Percentiles rank a stretch among this genome's conserved stretches.
Evolutionary conservation across 2,113 vertebrate genomes (phyloP).

Genomic region (Scophthalmus maximus): DNA sequence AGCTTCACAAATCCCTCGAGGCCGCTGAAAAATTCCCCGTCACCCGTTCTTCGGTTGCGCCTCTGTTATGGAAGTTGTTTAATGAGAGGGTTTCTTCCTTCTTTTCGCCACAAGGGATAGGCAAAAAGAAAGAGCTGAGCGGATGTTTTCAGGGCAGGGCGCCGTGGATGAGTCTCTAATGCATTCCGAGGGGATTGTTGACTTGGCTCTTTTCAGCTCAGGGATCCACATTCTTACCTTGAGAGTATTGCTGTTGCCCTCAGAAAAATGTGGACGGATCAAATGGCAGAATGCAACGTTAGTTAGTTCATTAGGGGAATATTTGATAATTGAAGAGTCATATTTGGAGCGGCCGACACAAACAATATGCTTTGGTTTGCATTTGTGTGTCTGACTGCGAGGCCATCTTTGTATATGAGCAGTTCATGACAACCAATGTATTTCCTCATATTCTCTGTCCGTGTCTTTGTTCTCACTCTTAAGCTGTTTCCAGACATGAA

Average conservation of each 20-base stretch:
- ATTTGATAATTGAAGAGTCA: constrained; percentile 31
- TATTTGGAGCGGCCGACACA: constrained; percentile 25
- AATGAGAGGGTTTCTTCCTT: constrained; percentile 78
- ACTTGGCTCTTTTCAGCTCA: constrained; percentile 74
- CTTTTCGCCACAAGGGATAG: constrained; percentile 69
- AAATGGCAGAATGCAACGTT: constrained; percentile 24
- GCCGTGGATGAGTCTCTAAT: constrained; percentile 77
- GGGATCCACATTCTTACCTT: constrained; percentile 70
- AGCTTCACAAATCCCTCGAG: constrained; percentile 21
- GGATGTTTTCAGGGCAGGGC: constrained; percentile 69
- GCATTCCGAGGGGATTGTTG: constrained; percentile 77
- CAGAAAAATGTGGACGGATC: constrained; percentile 51
- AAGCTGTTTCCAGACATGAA: too few relatives aligned
- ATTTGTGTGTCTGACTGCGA: background rate
- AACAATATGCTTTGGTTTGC: background rate
- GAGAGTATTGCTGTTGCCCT: constrained; percentile 68
- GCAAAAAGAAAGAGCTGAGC: constrained; percentile 78
- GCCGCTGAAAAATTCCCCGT: constrained; percentile 39
- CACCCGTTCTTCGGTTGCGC: constrained; percentile 39
- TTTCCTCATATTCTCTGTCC: background rate
- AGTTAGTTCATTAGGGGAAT: too few relatives aligned
- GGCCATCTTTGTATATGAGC: constrained; percentile 3
- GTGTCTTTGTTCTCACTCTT: too few relatives aligned
- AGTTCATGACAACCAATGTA: background rate
- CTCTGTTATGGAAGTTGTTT: constrained; percentile 71